These are phyloP conservation scores for Conus betulinus DNA, from an alignment of 1,140 invertebrate genomes.

Conservation along the genomic window DNA sequence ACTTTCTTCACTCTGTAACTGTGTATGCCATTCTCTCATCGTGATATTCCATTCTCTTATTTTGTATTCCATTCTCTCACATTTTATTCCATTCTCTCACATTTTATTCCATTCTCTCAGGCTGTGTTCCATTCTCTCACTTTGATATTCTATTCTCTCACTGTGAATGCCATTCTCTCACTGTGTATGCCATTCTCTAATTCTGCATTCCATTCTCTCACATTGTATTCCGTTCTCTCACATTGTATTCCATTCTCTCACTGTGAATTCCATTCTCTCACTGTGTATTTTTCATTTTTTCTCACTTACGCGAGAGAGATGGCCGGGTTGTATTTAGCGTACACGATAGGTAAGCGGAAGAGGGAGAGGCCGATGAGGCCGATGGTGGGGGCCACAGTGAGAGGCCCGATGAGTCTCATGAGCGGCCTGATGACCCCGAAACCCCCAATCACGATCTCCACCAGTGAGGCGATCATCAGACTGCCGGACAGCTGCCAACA, in stretches of 20 bases:
- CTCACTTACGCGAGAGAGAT: slow-evolving; percentile 51
- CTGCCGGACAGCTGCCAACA: slow-evolving; percentile 83
- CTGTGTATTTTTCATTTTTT: neutral
- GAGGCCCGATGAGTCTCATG: slow-evolving; percentile 69
- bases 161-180: neutral
- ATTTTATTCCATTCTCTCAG: neutral
- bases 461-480: slow-evolving; percentile 86
- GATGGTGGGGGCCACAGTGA: slow-evolving; percentile 65
- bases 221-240: neutral
- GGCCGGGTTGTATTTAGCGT: slow-evolving; percentile 47
- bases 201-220: neutral
- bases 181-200: neutral
- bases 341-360: slow-evolving; percentile 63
- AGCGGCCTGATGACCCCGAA: slow-evolving; percentile 73
- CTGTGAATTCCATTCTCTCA: neutral
- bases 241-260: neutral
- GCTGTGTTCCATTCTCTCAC: neutral
- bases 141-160: neutral
- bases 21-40: too few relatives aligned
- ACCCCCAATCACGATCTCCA: slow-evolving; percentile 85
- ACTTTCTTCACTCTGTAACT: too few relatives aligned
- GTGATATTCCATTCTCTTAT: neutral
- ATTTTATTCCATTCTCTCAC: neutral
- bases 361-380: slow-evolving; percentile 72
- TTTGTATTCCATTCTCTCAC: neutral